phyloP scores from a whole-genome alignment of 2,113 vertebrate genomes.

The Chamaetylas fuelleborni region DNA sequence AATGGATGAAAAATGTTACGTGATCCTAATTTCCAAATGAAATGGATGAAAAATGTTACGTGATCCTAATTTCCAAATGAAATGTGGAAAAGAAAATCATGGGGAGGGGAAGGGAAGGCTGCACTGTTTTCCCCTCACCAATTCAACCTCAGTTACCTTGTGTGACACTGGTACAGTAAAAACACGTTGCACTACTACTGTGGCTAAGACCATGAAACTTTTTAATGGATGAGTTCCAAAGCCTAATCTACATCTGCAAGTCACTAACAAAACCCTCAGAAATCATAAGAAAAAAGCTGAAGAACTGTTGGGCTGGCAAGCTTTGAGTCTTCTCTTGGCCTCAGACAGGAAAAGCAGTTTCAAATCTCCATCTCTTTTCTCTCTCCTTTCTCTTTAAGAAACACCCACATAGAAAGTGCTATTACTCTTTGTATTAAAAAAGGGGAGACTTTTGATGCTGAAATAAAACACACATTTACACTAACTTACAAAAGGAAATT shows the following conservation, averaged over 20 bases:
- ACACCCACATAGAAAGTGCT: conserved; percentile 41
- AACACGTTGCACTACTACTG: conserved; percentile 53
- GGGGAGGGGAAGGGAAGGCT: neutral
- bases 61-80: neutral
- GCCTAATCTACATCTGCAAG: conserved; percentile 66
- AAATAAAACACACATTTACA: conserved; percentile 54
- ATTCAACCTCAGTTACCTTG: conserved; percentile 49
- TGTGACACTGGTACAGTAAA: conserved; percentile 59
- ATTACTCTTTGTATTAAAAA: conserved; percentile 23
- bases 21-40: neutral
- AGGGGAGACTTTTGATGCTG: conserved; percentile 22
- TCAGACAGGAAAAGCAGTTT: conserved; percentile 58
- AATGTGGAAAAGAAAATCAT: neutral
- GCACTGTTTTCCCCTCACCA: neutral
- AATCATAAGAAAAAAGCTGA: conserved; percentile 47
- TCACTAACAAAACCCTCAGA: conserved; percentile 66
- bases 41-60: neutral
- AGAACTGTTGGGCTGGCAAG: conserved; percentile 39
- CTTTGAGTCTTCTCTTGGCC: conserved; percentile 39
- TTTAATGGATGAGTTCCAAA: conserved; percentile 63
- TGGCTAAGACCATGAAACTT: conserved; percentile 69
- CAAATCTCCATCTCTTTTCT: conserved; percentile 19
- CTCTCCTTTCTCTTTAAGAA: conserved; percentile 49
- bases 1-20: neutral
- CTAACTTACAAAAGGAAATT: conserved; percentile 51